phyloP scores from a whole-genome alignment of 2,113 vertebrate species.

The crab-eating macaque (Macaca fascicularis) region DNA sequence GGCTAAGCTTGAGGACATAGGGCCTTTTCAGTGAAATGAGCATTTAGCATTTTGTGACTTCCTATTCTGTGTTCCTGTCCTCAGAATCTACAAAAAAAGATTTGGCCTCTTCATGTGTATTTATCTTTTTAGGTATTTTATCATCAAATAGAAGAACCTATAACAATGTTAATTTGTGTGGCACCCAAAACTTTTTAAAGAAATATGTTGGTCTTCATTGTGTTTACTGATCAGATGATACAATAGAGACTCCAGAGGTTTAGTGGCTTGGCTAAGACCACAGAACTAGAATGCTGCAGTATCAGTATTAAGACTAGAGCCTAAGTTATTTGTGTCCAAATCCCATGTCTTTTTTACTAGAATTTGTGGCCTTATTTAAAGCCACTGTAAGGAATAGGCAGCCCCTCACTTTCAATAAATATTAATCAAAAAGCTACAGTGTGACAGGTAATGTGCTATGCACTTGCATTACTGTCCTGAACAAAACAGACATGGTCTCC shows the following conservation, averaged over 20 bases:
- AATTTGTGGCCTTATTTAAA: neutral
- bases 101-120: neutral
- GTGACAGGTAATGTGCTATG: neutral
- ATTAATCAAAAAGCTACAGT: neutral
- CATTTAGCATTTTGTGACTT: neutral
- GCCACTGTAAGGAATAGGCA: neutral
- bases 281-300: neutral
- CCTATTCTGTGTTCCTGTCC: neutral
- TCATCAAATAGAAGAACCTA: neutral
- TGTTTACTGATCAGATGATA: neutral
- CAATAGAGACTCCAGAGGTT: neutral
- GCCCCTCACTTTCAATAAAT: neutral
- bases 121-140: neutral
- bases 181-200: neutral
- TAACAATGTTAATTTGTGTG: neutral
- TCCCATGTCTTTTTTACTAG: neutral
- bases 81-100: neutral
- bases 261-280: neutral
- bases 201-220: neutral
- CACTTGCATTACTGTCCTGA: neutral
- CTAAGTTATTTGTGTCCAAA: neutral
- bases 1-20: neutral
- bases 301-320: neutral
- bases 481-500: neutral
- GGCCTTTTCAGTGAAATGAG: neutral